Conservation (phyloP, 2,797 vertebrate genomes). For the Cyclura pinguis region DNA sequence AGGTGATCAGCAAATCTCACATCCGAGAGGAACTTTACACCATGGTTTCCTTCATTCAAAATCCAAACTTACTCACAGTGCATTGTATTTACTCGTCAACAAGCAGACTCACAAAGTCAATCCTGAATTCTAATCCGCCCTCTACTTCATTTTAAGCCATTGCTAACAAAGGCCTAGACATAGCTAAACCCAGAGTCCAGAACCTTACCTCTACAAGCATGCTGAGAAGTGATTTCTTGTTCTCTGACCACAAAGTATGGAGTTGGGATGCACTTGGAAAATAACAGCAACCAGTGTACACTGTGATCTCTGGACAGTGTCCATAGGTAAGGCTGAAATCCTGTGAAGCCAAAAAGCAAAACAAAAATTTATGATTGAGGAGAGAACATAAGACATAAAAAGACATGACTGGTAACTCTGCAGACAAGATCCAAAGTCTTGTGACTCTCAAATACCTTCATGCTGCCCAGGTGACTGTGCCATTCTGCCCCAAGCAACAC, state of each 20-base stretch:
- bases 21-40: neutral
- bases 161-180: neutral
- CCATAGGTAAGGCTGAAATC: conserved; percentile 95
- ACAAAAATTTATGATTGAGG: neutral
- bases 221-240: conserved; percentile 94
- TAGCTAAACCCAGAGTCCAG: too few species aligned
- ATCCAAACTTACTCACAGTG: neutral
- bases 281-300: conserved; percentile 94
- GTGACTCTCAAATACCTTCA: conserved; percentile 87
- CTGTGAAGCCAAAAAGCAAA: conserved; percentile 73
- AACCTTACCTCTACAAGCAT: conserved; percentile 95
- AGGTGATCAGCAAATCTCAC: neutral
- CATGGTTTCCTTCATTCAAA: neutral
- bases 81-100: neutral
- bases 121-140: too few species aligned
- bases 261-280: conserved; percentile 90
- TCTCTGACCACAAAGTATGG: conserved; percentile 89
- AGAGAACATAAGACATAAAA: neutral
- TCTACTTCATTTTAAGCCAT: neutral
- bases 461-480: conserved; percentile 95
- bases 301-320: conserved; percentile 97
- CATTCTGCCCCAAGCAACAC: conserved; percentile 93
- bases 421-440: neutral
- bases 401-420: neutral
- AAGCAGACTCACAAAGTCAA: neutral